Base-by-base conservation (phyloP, 2,888 invertebrate genomes). In the Tridacna crocea region DNA sequence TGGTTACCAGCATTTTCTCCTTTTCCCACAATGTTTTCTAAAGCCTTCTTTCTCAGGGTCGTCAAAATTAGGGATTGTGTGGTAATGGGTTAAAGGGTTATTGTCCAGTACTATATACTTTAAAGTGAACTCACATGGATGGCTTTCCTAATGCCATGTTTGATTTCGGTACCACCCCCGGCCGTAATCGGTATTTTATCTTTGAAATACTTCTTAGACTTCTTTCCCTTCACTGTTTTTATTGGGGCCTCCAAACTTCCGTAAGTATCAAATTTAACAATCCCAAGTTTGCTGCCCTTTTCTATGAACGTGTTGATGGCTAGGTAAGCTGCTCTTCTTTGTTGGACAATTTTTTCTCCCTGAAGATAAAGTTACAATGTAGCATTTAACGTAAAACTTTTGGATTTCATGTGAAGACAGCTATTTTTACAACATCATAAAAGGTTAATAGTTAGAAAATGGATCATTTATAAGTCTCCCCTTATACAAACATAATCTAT, bases 271-370 rank as follows among this genome's bases (percentile, higher is more conserved):
- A 68, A 77, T 46, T 17, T 46, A n/a, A 76, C 79, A 13, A 79
- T 74, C 3, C 79, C 79, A 0, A 79, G 68, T 63, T 66, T 65
- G 73, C 79, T 79, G 26, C 79, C 79, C 17, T 48, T 66, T 27
- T 68, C 68, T 19, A 79, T n/a, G n/a, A 74, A 36, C 13, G 46
- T 74, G 46, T 79, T 51, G n/a, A 76, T 76, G 24, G 76, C 70
- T 11, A 76, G 27, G 17, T 51, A 17, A 0, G 76, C 76, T 4
- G 76, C 76, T 12, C 55, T 27, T 22, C 58, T 68, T 36, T 76
- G 76, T 68, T 76, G 55, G 27, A 55, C n/a, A 1, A 76, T 68
- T 36, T 76, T 76, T 13, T 68, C 47, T 13, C 70, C 68, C 76
- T 76, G 22, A 24, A 66, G n/a, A 10, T 2, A 55, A 55, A 36